Evolutionary conservation across 2,113 vertebrate genomes (phyloP).

Genomic region (Eleginops maclovinus): DNA sequence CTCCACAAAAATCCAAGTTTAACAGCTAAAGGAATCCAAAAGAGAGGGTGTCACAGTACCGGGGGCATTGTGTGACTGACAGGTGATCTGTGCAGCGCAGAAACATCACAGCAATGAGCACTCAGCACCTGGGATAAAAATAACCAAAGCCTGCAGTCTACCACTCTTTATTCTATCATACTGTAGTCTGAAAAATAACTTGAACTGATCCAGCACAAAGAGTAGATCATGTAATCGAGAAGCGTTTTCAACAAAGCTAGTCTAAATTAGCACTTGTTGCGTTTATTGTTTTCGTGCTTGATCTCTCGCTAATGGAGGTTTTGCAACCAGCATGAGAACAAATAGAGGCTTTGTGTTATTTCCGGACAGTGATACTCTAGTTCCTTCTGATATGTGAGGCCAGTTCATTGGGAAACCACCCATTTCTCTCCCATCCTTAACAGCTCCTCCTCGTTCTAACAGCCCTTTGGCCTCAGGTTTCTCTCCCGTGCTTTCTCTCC

Average conservation of each 20-base stretch:
- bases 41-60: not conserved
- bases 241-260: conserved; percentile 4
- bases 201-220: not conserved
- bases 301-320: conserved; percentile 7
- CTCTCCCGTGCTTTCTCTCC: conserved; percentile 2
- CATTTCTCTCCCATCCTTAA: conserved; percentile 15
- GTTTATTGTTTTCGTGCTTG: conserved; percentile 14
- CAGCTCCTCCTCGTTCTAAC: conserved; percentile 1
- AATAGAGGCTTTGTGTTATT: conserved; percentile 28
- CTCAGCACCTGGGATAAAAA: conserved; percentile 27
- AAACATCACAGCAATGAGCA: conserved; percentile 6
- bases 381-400: not conserved
- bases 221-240: not conserved
- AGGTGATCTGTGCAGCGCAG: conserved; percentile 29
- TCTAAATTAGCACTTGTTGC: conserved; percentile 10
- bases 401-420: not conserved
- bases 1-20: conserved; percentile 8
- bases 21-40: conserved; percentile 1
- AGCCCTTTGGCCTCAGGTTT: conserved; percentile 19
- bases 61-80: conserved; percentile 21
- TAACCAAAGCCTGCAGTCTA: conserved; percentile 19
- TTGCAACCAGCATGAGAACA: conserved; percentile 5
- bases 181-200: not conserved
- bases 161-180: not conserved
- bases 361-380: not conserved